Base-by-base conservation (phyloP, 1,140 invertebrate species). In the Drosophila baimaii region DNA sequence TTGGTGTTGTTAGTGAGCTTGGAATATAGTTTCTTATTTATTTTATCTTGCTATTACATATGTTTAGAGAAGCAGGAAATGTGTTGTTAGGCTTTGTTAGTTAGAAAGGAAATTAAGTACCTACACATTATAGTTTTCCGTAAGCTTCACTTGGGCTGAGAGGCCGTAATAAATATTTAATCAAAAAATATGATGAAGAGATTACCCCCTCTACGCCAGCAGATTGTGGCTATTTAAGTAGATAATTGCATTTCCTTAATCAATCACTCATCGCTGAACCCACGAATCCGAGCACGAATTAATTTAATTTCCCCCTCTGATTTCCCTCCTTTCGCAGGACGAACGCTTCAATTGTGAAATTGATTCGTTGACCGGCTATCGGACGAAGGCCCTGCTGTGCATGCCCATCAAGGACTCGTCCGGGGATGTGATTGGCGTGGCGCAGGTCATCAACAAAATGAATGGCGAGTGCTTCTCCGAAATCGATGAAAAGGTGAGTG, bases 391-490 rank as follows among this genome's bases (percentile, higher is more conserved):
- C 35, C 94, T 99, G 55, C 94, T 99, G 17, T 98, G 98, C 91
- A 98, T 98, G 97, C 97, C 98, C 21, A 98, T 99, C 92, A 98
- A 98, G 92, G 98, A 99, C 92, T 96, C 95, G 84, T 95, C 95
- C 76, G 98, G 97, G n/a, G 96, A 98, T 92, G 98, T 99, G 58
- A 96, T 99, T 65, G 98, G 98, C 1, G 98, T 99, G 19, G 98
- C 98, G 19, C 98, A 99, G 94, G 97, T 98, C 65, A 98, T 99
- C 92, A 99, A 99, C 93, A 99, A 99, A 94, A 94, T 96, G 77
- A 95, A 95, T 82, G 96, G 96, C 82, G 93, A 94, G 68, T 94
- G 95, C 84, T 95, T 98, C 93, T 97, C 96, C 19, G 92, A 94
- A 65, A 95, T 96, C 89, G 98, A 99, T 92, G 97, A 98, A 92